Base-by-base conservation (phyloP, 2,113 vertebrate genomes). In the Ceuthmochares aereus region DNA sequence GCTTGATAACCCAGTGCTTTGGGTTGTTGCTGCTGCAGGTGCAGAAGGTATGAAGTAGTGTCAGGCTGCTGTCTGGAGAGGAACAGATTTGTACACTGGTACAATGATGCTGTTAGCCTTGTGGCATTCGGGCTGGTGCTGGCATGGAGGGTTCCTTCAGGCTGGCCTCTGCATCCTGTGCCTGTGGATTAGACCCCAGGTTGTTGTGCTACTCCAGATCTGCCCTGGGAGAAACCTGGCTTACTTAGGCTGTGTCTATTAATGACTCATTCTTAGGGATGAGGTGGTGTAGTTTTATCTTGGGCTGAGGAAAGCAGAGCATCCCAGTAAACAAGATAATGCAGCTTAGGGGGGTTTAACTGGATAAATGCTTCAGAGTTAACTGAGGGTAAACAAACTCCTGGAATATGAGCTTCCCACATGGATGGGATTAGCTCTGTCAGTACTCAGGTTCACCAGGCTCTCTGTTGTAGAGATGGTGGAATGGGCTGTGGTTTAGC, bases 251-350 rank as follows among this genome's bases (percentile, higher is more conserved):
- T 79, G 14, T 66, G 84, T 55, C 70, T 37, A 1, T 70, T 89
- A 84, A 78, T 93, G 87, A 85, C 81, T 96, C 83, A 82, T 37
- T 47, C 76, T 51, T 76, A 63, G 60, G 67, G 92, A 68, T 92
- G 79, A 77, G 70, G 45, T 69, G 81, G 13, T 83, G 16, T 63
- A 52, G 55, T 87, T 96, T 96, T 95, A 91, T 96, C 93, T 94
- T 58, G 72, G 59, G 34, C 75, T 94, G 79, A 93, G 89, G 84
- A 87, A 78, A 89, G 89, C 68, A 4, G 63, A 90, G 81, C 87
- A 68, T 92, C 76, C 79, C 73, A 80, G 90, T 91, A 95, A 97
- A 95, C 84, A 89, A 78, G 95, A 95, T 97, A 96, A 96, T 96
- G 85, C 93, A 94, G 94, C 95, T 97, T 96, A 95, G 63, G 62